Conservation (phyloP, 2,113 vertebrate genomes). For the Hyla sarda region DNA sequence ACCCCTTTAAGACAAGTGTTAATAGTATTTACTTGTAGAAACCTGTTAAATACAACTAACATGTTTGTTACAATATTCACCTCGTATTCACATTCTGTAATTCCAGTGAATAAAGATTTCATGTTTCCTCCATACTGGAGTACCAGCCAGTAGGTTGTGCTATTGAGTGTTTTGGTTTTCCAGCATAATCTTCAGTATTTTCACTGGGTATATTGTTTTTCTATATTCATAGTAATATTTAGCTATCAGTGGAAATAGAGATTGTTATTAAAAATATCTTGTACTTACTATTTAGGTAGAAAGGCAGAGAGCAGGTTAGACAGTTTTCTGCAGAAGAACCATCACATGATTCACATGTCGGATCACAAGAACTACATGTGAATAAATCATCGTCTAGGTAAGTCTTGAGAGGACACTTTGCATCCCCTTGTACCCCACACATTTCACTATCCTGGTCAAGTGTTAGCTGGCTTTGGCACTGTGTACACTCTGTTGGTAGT, state of each 20-base stretch:
- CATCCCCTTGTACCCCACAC: conserved; percentile 76
- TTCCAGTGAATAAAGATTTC: no score
- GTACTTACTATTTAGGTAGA: conserved; percentile 73
- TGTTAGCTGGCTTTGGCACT: conserved; percentile 72
- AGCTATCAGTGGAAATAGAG: not conserved
- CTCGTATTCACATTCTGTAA: no score
- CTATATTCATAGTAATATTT: no score
- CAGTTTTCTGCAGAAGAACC: conserved; percentile 68
- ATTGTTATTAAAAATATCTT: not conserved
- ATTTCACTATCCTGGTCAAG: conserved; percentile 73
- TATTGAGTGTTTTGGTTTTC: no score
- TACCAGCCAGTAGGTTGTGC: no score
- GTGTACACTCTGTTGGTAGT: conserved; percentile 73
- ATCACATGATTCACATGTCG: conserved; percentile 70
- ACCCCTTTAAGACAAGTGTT: no score
- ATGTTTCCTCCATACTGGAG: no score
- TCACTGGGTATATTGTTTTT: no score
- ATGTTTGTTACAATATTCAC: no score
- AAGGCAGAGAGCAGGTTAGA: conserved; percentile 71
- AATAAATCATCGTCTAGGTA: conserved; percentile 76
- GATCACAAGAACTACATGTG: conserved; percentile 75
- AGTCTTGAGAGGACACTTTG: conserved; percentile 69
- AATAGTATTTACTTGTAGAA: not conserved
- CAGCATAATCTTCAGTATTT: no score
- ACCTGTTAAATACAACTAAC: no score